Conservation (phyloP, 2,797 vertebrate species). For the Synaphobranchus kaupii region DNA sequence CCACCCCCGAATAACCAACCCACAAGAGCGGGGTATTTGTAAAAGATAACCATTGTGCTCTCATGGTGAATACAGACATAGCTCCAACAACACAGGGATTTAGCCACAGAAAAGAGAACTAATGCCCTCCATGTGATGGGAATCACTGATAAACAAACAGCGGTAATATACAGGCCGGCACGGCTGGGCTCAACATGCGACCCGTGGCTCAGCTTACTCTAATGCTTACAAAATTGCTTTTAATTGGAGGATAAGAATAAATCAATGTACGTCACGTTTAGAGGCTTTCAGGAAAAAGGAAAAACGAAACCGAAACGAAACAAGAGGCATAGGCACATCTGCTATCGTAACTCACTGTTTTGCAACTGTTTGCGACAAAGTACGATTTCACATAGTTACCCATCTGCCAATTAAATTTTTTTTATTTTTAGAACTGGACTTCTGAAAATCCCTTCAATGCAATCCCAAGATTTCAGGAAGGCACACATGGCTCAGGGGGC, state of each 20-base stretch:
- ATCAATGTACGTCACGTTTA: slow-evolving; percentile 66
- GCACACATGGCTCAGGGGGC: neutral
- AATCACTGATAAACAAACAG: slow-evolving; percentile 40
- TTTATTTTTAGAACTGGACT: neutral
- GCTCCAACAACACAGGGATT: slow-evolving; percentile 67
- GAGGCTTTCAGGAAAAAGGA: slow-evolving; percentile 40
- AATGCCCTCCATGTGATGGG: slow-evolving; percentile 51
- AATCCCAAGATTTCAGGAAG: neutral
- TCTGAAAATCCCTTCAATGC: neutral
- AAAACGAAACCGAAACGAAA: slow-evolving; percentile 18
- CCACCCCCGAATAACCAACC: slow-evolving; percentile 39
- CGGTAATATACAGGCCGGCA: slow-evolving; percentile 57
- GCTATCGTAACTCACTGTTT: neutral
- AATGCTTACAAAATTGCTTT: slow-evolving; percentile 68
- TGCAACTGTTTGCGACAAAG: neutral
- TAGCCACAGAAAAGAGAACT: slow-evolving; percentile 57
- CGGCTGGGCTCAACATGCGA: slow-evolving; percentile 40
- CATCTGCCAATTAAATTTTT: neutral
- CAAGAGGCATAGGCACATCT: slow-evolving; percentile 35
- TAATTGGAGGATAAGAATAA: slow-evolving; percentile 68
- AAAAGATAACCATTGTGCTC: slow-evolving; percentile 67
- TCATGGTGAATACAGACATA: slow-evolving; percentile 61
- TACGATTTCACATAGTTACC: neutral
- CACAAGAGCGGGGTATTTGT: slow-evolving; percentile 47
- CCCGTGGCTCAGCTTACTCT: slow-evolving; percentile 57